phyloP scores from a whole-genome alignment of 2,888 invertebrate genomes.

The Clostera curtula region DNA sequence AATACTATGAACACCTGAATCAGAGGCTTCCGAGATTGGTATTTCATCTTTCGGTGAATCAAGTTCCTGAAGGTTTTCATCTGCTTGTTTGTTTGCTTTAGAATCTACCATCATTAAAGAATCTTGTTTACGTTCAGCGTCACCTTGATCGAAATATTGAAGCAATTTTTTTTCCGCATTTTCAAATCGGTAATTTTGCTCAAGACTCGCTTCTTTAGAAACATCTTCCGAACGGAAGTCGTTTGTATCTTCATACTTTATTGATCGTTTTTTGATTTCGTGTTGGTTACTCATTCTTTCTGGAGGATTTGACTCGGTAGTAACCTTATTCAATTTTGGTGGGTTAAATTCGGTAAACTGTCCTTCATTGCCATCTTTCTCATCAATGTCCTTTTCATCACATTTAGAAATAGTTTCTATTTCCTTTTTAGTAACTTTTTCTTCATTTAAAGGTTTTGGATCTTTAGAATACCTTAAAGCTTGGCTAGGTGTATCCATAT shows the following conservation, averaged over 20 bases:
- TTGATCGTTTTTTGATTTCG: conserved; percentile 19
- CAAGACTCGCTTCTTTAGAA: conserved; percentile 57
- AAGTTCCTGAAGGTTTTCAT: conserved; percentile 14
- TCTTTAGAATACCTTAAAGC: too few relatives aligned
- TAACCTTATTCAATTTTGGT: too few relatives aligned
- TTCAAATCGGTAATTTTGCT: conserved; percentile 64
- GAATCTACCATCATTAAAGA: conserved; percentile 28
- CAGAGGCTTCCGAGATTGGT: conserved; percentile 37
- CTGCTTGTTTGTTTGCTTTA: conserved; percentile 10
- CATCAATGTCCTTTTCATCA: conserved; percentile 31
- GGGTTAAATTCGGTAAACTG: conserved; percentile 4
- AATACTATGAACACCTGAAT: conserved; percentile 46
- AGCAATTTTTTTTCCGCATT: conserved; percentile 56
- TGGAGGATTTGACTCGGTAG: conserved; percentile 13
- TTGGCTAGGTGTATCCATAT: too few relatives aligned
- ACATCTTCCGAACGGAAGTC: conserved; percentile 60
- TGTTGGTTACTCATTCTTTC: conserved; percentile 16
- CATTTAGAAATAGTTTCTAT: conserved; percentile 20
- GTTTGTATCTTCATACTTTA: conserved; percentile 26
- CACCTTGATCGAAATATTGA: too few relatives aligned
- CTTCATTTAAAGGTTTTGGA: too few relatives aligned
- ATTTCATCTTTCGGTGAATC: conserved; percentile 37
- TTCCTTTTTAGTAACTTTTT: conserved; percentile 21
- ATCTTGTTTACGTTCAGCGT: too few relatives aligned
- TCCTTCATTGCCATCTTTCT: conserved; percentile 16